Conservation (phyloP, 2,113 vertebrate genomes). For the Asarcornis scutulata region DNA sequence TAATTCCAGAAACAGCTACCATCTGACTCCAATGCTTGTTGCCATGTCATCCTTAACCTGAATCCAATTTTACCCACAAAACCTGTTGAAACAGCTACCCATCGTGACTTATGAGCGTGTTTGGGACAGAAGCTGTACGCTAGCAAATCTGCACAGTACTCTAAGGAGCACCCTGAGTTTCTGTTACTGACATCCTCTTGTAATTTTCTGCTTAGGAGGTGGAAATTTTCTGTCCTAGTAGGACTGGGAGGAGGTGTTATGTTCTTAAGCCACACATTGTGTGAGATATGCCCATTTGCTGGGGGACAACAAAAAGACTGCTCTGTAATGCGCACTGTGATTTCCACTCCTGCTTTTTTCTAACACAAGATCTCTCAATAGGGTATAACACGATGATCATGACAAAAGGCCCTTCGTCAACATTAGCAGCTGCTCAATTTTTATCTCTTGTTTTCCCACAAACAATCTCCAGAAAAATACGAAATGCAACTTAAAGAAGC, state of each 20-base stretch:
- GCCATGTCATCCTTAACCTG: not conserved
- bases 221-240: not conserved
- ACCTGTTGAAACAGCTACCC: not conserved
- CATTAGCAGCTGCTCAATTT: slow-evolving; percentile 15
- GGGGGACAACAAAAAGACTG: not conserved
- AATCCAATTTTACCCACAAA: not conserved
- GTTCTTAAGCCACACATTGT: not conserved
- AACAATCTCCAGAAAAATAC: slow-evolving; percentile 21
- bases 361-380: not conserved
- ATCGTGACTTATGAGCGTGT: not conserved
- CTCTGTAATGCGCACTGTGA: rapidly evolving
- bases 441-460: slow-evolving; percentile 27
- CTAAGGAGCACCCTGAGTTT: not conserved
- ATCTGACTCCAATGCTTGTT: not conserved
- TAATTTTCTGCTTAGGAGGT: not conserved
- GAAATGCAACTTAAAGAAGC: slow-evolving; percentile 26
- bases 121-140: not conserved
- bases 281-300: rapidly evolving
- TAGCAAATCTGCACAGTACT: not conserved
- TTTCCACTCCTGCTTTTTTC: not conserved
- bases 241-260: not conserved
- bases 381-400: not conserved
- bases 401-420: not conserved
- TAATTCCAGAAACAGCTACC: not conserved
- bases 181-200: not conserved